A percentile compares a stretch with the other conserved stretches of the same genome.
phyloP scores from a whole-genome alignment of 1,140 invertebrate species.

The Drosophila novamexicana region DNA sequence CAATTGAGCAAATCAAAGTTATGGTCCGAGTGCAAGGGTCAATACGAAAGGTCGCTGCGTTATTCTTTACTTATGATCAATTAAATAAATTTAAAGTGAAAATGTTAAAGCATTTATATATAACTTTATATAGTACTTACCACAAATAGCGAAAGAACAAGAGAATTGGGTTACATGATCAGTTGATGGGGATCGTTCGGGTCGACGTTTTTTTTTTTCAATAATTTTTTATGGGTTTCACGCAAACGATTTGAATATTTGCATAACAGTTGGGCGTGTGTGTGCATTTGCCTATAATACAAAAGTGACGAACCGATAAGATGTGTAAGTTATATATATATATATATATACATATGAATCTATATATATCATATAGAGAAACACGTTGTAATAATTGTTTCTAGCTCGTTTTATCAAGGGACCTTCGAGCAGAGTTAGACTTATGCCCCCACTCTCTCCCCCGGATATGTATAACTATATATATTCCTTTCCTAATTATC shows the following conservation, averaged over 20 bases:
- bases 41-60: background rate
- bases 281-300: slow-evolving; percentile 21
- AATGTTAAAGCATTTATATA: background rate
- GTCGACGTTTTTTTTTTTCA: background rate
- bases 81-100: slow-evolving; percentile 10
- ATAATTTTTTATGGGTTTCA: slow-evolving; percentile 17
- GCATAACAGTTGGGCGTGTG: slow-evolving; percentile 7
- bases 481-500: background rate
- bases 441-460: background rate
- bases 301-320: slow-evolving; percentile 31
- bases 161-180: slow-evolving; percentile 21
- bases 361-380: background rate
- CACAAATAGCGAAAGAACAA: background rate
- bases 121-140: background rate
- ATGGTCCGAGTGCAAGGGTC: slow-evolving; percentile 7
- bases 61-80: background rate
- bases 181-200: slow-evolving; percentile 7
- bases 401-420: slow-evolving; percentile 16
- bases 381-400: background rate
- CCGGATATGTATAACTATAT: background rate
- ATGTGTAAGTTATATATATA: slow-evolving; percentile 16
- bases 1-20: slow-evolving; percentile 59
- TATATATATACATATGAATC: slow-evolving; percentile 4
- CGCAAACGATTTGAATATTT: slow-evolving; percentile 14
- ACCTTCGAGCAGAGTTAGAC: slow-evolving; percentile 5